These are phyloP conservation scores for Condylura cristata DNA, from an alignment of 2,113 vertebrate genomes.

Conservation along the genomic window DNA sequence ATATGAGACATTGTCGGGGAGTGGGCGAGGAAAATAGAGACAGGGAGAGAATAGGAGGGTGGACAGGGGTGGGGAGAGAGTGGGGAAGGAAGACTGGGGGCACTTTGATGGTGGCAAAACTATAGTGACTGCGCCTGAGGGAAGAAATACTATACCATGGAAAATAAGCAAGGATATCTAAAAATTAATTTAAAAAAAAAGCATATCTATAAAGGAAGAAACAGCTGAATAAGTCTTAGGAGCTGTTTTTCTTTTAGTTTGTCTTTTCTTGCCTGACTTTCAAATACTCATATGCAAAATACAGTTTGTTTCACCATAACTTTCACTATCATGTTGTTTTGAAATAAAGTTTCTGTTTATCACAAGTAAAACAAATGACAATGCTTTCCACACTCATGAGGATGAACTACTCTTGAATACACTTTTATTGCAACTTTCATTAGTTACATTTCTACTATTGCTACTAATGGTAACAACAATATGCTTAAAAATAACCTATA, in stretches of 20 bases:
- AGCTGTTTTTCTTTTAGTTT: neutral
- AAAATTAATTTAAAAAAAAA: too few species aligned
- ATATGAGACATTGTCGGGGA: too few species aligned
- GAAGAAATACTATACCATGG: too few species aligned
- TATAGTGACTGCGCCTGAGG: too few species aligned
- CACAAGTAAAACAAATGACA: neutral
- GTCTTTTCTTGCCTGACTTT: neutral
- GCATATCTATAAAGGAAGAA: too few species aligned
- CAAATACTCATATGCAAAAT: neutral
- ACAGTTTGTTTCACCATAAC: neutral
- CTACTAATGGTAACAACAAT: neutral
- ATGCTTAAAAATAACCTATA: neutral
- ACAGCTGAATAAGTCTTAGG: neutral
- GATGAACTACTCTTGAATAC: neutral
- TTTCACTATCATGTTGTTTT: neutral
- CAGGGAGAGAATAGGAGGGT: too few species aligned
- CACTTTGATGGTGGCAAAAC: too few species aligned
- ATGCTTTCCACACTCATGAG: neutral
- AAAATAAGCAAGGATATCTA: too few species aligned
- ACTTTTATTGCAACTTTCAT: neutral
- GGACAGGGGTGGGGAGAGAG: too few species aligned
- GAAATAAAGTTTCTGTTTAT: neutral
- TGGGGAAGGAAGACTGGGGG: too few species aligned
- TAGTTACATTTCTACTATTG: neutral
- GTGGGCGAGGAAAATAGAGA: too few species aligned